phyloP scores from a whole-genome alignment of 2,113 vertebrate species.

The Poeciliopsis retropinna region DNA sequence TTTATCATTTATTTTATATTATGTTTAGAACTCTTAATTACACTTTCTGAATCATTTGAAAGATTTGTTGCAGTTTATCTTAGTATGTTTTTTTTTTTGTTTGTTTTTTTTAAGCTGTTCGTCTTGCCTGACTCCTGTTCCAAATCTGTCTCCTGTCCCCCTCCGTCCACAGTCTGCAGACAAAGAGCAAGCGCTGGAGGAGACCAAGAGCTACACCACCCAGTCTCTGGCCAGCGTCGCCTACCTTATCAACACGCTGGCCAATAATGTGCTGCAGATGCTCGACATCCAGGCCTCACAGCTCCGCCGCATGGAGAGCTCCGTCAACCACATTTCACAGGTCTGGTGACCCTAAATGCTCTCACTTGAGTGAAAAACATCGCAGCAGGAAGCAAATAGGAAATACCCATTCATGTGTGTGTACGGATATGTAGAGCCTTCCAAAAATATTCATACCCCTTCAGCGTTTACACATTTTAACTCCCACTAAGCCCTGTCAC shows the following conservation, averaged over 20 bases:
- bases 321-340: conserved; percentile 98
- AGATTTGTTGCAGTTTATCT: too few relatives aligned
- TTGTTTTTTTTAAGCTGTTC: not conserved
- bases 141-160: conserved; percentile 19
- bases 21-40: too few relatives aligned
- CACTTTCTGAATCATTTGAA: too few relatives aligned
- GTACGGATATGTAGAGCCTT: too few relatives aligned
- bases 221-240: conserved; percentile 97
- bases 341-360: conserved; percentile 63
- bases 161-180: conserved; percentile 85
- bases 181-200: conserved; percentile 94
- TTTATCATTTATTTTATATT: too few relatives aligned
- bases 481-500: too few relatives aligned
- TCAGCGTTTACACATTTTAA: too few relatives aligned
- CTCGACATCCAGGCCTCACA: conserved; percentile 98
- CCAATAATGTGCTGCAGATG: conserved; percentile 99
- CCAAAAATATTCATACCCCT: too few relatives aligned
- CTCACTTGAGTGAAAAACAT: not conserved
- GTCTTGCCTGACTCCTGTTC: not conserved
- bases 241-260: conserved; percentile 98
- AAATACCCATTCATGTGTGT: not conserved
- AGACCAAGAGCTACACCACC: conserved; percentile 98
- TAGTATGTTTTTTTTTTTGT: too few relatives aligned
- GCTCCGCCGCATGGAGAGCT: conserved; percentile 96
- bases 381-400: not conserved